Base-by-base conservation (phyloP, 1,140 invertebrate species). In the Telenomus remus region DNA sequence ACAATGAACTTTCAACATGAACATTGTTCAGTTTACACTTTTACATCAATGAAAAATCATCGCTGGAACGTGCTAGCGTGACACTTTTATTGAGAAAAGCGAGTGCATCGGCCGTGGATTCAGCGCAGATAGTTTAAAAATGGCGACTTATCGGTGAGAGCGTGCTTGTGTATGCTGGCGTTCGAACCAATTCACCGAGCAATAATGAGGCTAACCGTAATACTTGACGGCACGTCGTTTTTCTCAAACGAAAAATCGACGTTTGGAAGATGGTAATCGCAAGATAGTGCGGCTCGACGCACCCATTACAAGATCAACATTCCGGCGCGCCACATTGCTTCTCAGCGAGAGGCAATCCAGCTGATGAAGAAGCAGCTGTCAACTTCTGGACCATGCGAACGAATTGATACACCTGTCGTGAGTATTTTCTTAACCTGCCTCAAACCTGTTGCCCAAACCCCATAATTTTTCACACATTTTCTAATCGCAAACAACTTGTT, bases 71-170 rank as follows among this genome's bases (percentile, higher is more conserved):
- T 27, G 19, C 6, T 27, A 27, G 2, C 19, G 19, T 27, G 19
- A 27, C 19, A 27, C 19, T 27, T 27, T 27, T 27, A 27, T 27
- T 27, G 19, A 27, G 19, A 27, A 27, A 27, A 27, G 19, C 19
- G 19, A 27, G 19, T 27, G 19, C 19, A 27, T 27, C 19, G 19
- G 19, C 19, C 19, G 19, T 27, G 19, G 19, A 27, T 27, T 27
- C 19, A 27, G 19, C 77, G 80, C 82, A 83, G 83, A 84, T 86
- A 86, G 84, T 86, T 86, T 83, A 86, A 86, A 87, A 86, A 87
- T 87, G 86, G 86, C 86, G 80, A 73, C 81, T 70, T 69, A 77
- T 80, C 81, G 80, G 79, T 84, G 82, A 76, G 81, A 56, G 78
- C 74, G 76, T 63, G n/a, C 66, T 68, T 78, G 53, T 57, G 39